Base-by-base conservation (phyloP, 2,888 invertebrate genomes). In the Thera obeliscata region DNA sequence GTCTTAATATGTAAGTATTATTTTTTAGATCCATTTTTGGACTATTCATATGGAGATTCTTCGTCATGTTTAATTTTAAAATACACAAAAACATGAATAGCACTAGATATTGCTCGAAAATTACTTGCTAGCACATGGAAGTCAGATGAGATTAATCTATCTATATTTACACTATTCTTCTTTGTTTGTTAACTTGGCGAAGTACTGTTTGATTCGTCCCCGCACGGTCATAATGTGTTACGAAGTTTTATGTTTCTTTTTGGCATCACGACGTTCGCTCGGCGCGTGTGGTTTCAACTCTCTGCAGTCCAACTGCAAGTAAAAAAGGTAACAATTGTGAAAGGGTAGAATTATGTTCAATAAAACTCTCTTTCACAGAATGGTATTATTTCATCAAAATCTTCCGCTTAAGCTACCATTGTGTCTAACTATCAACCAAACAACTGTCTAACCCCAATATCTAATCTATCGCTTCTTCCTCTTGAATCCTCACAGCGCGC, bases 221-320 rank as follows among this genome's bases (percentile, higher is more conserved):
- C 79, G 84, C 78, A 87, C 70, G 81, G 73, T 76, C 11, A 66
- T 63, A 1, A 77, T 82, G 69, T 86, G 92, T 89, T 96, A 96
- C 94, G 96, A 95, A 22, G 94, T 92, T 91, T 96, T 96, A 81
- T 96, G 95, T 78, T 96, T 96, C 80, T 95, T 96, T 74, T 95
- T 94, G 55, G 94, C 95, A 70, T 96, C 95, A 65, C 95, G 89
- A 83, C 87, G 85, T 46, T 94, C 95, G 48, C 88, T 92, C 41
- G 94, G 91, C 33, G 95, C 87, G 67, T 96, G 94, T 1, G 96
- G 94, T 81, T 96, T 96, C 62, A 96, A 82, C 85, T 96, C 96
- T 84, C 96, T 94, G 85, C 95, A 95, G 82, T 95, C 95, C 87
- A 95, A 86, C 96, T 96, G 91, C 0, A 46, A 46, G 9, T 43